phyloP scores from a whole-genome alignment of 1,140 invertebrate species.

The Tribolium madens region DNA sequence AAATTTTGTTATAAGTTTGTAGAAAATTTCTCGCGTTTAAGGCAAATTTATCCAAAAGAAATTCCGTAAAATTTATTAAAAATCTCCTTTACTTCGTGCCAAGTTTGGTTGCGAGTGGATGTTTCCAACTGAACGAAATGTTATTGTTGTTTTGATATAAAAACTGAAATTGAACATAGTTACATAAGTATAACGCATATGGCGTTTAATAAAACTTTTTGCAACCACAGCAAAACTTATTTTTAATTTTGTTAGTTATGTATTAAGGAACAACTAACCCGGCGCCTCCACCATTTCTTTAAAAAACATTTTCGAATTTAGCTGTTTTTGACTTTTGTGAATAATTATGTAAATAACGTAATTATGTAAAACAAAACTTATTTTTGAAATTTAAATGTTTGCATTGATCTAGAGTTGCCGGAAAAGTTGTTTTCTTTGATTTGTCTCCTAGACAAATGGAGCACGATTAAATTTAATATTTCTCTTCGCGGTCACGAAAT shows the following conservation, averaged over 20 bases:
- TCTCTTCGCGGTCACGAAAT: background rate
- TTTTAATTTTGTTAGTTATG: background rate
- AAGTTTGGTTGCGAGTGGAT: background rate
- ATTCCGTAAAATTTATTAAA: conserved; percentile 1
- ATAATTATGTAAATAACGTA: no score
- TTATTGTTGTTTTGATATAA: background rate
- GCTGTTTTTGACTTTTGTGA: no score
- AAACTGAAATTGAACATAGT: conserved; percentile 5
- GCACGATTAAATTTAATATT: background rate
- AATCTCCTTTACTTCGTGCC: background rate
- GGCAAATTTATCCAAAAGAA: background rate
- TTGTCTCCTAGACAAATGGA: background rate
- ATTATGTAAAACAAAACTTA: no score
- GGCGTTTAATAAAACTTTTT: background rate
- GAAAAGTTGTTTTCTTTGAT: background rate
- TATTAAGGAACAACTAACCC: background rate
- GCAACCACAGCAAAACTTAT: background rate
- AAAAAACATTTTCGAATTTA: no score
- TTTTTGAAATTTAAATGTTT: background rate
- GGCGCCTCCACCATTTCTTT: background rate
- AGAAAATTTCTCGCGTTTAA: background rate
- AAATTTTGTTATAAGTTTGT: background rate
- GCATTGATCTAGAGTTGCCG: background rate
- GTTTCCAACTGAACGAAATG: conserved; percentile 1
- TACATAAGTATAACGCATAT: background rate